Conservation (phyloP, 2,113 vertebrate species). For the Eulacestoma nigropectus region DNA sequence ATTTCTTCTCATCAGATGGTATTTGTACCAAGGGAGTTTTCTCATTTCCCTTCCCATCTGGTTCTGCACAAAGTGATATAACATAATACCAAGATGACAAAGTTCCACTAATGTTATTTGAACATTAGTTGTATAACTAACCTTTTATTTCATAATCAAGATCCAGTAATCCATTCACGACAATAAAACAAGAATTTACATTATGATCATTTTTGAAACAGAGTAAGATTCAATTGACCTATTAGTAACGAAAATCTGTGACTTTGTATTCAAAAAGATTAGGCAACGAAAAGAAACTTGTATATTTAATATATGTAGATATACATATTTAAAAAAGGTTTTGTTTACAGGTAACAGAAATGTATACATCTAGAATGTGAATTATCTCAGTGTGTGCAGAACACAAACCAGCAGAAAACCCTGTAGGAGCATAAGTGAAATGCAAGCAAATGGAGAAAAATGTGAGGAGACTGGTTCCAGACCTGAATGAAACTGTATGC, state of each 20-base stretch:
- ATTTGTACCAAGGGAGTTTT: conserved; percentile 42
- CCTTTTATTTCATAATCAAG: background rate
- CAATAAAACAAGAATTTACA: background rate
- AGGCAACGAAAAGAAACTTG: background rate
- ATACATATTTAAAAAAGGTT: background rate
- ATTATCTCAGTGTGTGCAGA: background rate
- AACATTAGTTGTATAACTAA: background rate
- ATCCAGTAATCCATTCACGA: background rate
- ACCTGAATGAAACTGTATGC: background rate
- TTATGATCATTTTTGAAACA: background rate
- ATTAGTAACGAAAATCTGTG: background rate
- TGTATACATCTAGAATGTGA: background rate
- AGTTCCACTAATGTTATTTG: background rate
- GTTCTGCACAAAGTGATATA: background rate
- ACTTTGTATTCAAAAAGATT: background rate
- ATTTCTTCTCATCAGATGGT: conserved; percentile 34
- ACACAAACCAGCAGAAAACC: background rate
- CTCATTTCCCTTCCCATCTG: conserved; percentile 23
- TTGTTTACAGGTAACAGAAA: background rate
- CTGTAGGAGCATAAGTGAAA: background rate
- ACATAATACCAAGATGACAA: conserved; percentile 3
- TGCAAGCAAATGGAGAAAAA: background rate
- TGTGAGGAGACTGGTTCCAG: background rate
- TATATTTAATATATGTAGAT: background rate
- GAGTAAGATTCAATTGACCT: background rate